Evolutionary conservation across 1,140 invertebrate species (phyloP), one percentile per base, ranked within the genome.

Genomic region (Dinoponera quadriceps): DNA sequence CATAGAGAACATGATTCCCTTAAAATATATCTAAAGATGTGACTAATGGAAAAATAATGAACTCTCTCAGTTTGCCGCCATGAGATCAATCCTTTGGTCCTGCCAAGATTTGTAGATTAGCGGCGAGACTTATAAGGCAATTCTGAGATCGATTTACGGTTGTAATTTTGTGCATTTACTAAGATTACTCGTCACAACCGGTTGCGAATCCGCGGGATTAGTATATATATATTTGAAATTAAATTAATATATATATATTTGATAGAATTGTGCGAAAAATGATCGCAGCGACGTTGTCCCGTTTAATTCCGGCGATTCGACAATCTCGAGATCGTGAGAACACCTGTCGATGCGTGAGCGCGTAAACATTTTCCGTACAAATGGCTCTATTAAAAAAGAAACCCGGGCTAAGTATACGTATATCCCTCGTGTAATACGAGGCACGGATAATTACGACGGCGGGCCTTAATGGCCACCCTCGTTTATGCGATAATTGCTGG

Each of bases 401-500:
- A 18, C 18, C 2, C 18, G 33, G 22, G 22, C 25, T 55, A 57
- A 54, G 20, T 11, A 9, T 59, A 57, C 63, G 74, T 75, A 57
- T 87, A 88, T 81, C 84, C 51, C 62, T 55, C 51, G 71, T 88
- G 85, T 87, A 87, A 87, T 74, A 81, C 66, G 71, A 88, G 69
- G 63, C 85, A 87, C 48, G 48, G 74, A 66, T 87, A 88, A 88
- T 88, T 88, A 88, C 51, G 82, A 49, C 49, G 51, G 33, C 69
- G 25, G 16, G 51, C 38, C 80, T 88, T 87, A 88, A 90, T 82
- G 83, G 66, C 33, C 66, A 82, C 72, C 78, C 89, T 90, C 88
- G 87, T 90, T 90, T 89, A 90, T 88, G 84, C 82, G 88, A 90
- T 90, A 90, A 90, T 90, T 90, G 87, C 87, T 81, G 57, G 38